Base-by-base conservation (phyloP, 2,113 vertebrate genomes). In the Ptilonorhynchus violaceus region DNA sequence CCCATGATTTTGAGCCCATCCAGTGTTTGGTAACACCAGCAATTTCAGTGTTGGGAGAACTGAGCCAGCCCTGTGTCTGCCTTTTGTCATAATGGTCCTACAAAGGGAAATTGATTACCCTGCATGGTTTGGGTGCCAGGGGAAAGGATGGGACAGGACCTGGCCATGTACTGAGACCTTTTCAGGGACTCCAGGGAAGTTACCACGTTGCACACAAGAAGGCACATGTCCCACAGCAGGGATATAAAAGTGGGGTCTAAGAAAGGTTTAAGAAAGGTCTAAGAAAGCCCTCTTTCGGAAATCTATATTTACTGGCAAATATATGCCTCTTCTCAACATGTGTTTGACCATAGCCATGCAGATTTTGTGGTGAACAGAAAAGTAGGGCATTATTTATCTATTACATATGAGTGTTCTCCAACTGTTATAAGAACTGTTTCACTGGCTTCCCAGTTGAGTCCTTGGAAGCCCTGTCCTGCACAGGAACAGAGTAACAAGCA, bases 161-260 rank as follows among this genome's bases (percentile, higher is more conserved):
- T 10, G 20, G 21, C 24, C 8, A 1, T 0, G 1, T 49, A 46
- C 15, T 24, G 39, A 67, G 22, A 39, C 7, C n/a, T 72, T 46
- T 72, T 33, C 37, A 22, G 25, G 28, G 5, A 33, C n/a, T 52
- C 42, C 35, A 62, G 22, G 25, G 18, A 78, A 67, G 31, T 3
- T 23, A 27, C 42, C 23, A 42, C 18, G 17, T 6, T 41, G 9
- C 55, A 47, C 3, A 7, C 10, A 25, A 46, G 37, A 67, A 63
- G 15, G 35, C 28, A 35, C 0, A 0, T 20, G 19, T 39, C 11
- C 10, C 44, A 6, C 27, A 64, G 21, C 33, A 88, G 41, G 22
- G 30, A 30, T 7, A 10, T 15, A 44, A 60, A 81, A 88, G 22
- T 35, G 15, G 13, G 8, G 7, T 52, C 42, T 46, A 59, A 67